These are phyloP conservation scores for Nannoperca obscura DNA, from an alignment of 2,797 vertebrate species.

Conservation along the genomic window DNA sequence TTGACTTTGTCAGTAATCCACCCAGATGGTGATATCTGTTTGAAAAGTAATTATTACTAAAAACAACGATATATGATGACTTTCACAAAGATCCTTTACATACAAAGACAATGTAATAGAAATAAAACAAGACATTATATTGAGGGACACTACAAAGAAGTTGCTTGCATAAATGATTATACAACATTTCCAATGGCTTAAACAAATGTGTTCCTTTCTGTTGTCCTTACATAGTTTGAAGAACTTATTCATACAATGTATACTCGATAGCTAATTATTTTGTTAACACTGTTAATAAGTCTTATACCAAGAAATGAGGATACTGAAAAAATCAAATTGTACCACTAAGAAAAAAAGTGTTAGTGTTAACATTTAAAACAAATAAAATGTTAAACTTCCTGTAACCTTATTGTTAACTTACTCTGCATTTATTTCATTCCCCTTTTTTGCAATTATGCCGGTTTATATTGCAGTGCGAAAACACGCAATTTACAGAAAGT, in stretches of 20 bases:
- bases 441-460: background rate
- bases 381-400: background rate
- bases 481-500: background rate
- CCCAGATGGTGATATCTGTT: background rate
- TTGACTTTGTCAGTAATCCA: background rate
- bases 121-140: constrained; percentile 3
- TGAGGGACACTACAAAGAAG: background rate
- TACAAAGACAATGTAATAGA: constrained; percentile 12
- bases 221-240: background rate
- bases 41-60: background rate
- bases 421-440: background rate
- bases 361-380: background rate
- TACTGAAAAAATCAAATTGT: background rate
- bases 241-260: background rate
- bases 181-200: background rate
- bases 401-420: background rate
- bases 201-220: background rate
- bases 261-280: background rate
- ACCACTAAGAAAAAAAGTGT: background rate
- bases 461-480: background rate
- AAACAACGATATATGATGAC: background rate
- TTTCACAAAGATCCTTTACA: constrained; percentile 11
- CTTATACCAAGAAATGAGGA: background rate
- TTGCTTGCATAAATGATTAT: constrained; percentile 10
- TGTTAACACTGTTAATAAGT: background rate